Conservation (phyloP, 2,888 invertebrate species). For the Kuschelorhynchus macadamiae region DNA sequence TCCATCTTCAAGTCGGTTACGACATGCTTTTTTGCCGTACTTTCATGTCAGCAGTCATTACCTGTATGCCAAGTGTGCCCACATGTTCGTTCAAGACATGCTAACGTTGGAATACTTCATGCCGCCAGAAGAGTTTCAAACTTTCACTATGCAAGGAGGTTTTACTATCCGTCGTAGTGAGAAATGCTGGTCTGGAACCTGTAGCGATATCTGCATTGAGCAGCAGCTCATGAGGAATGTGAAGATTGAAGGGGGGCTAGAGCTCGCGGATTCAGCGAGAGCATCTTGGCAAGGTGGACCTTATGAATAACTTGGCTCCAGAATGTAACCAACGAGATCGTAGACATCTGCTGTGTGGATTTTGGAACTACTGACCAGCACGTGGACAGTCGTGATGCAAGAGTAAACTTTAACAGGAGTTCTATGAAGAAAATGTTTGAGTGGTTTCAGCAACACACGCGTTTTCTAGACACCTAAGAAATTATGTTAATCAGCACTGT, state of each 20-base stretch:
- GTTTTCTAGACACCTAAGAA: slow-evolving; percentile 5
- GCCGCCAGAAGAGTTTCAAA: neutral
- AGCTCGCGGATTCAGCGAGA: slow-evolving; percentile 5
- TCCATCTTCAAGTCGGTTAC: neutral
- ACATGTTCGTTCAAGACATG: too few relatives aligned
- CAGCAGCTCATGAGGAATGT: slow-evolving; percentile 1
- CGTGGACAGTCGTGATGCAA: slow-evolving; percentile 9
- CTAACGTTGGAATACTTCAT: neutral
- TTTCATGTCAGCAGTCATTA: neutral
- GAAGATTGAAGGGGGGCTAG: slow-evolving; percentile 6
- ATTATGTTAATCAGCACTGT: slow-evolving; percentile 11
- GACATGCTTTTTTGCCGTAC: slow-evolving; percentile 9
- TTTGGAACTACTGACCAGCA: neutral
- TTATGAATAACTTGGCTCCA: neutral
- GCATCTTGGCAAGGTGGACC: slow-evolving; percentile 9
- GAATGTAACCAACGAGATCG: neutral
- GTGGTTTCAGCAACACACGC: slow-evolving; percentile 9
- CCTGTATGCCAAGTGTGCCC: neutral
- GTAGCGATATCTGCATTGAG: neutral
- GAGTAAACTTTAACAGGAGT: neutral
- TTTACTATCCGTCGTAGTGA: slow-evolving; percentile 1
- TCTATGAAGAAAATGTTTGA: neutral
- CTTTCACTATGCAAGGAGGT: neutral
- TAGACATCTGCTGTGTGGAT: neutral
- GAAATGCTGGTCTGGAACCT: neutral